Base-by-base conservation (phyloP, 2,888 invertebrate genomes). In the Clistopyga incitator region DNA sequence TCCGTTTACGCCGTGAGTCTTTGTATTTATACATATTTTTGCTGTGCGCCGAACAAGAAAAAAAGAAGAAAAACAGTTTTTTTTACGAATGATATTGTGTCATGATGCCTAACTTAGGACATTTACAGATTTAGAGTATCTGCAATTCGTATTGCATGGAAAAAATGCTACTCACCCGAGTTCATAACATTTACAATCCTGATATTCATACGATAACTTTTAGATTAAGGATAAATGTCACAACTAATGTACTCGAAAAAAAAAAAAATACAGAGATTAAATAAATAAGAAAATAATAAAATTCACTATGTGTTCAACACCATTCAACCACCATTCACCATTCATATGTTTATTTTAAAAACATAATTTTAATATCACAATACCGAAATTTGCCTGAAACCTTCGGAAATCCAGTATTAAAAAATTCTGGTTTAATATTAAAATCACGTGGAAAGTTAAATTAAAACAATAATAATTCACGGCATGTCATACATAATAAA, bases 171-270 rank as follows among this genome's bases (percentile, higher is more conserved):
- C 74, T 86, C 78, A 77, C 78, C 77, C 72, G 78, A 84, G 81
- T 84, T 85, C 80, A 81, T 84, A 85, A 88, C 82, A 88, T 88
- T 88, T 88, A 89, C 87, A 87, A 87, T 89, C 86, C 88, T 86
- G 87, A 88, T 89, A 88, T 87, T 86, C 88, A 85, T 89, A 88
- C 87, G 85, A 87, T 88, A 88, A 88, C 81, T 86, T 86, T 85
- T 89, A 89, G 83, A 86, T 87, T 90, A 89, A 89, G 89, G 78
- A 90, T 90, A 87, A 88, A 88, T 90, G 90, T 90, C 89, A 90
- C 90, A 87, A 90, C 84, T 90, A 87, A 90, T 90, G 90, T 90
- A 90, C 88, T 88, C 87, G 81, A 81, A 86, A 85, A 87, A 86
- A 88, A 86, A 86, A 88, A 85, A 89, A 87, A 83, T 81, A 81